Base-by-base conservation (phyloP, 2,888 invertebrate species). In the Ectemnius lituratus region DNA sequence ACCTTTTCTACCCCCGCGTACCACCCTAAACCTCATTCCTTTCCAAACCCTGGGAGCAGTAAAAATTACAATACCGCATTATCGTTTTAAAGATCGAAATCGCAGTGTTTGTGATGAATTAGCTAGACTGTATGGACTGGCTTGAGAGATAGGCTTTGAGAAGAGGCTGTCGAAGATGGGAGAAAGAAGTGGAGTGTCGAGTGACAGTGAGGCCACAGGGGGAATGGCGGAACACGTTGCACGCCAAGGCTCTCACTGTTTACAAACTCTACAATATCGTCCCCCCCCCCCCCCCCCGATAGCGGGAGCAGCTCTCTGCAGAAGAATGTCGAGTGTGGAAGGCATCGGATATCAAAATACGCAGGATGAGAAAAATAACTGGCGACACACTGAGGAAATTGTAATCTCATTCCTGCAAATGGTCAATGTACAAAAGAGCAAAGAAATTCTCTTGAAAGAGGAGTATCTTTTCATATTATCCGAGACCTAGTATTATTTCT, bases 191-290 rank as follows among this genome's bases (percentile, higher is more conserved):
- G 27, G 27, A 58, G 23, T 37, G 18, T 13, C 45, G 61, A 61
- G 23, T 11, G 46, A 13, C 11, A n/a, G 46, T 46, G 16, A n/a
- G 6, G 11, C 14, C 47, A 46, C 8, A 46, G 46, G 46, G 18
- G 37, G 37, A 37, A 37, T 72, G 78, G 72, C 68, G 75, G 73
- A 77, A 74, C 73, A 67, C 65, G 68, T 73, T 79, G 79, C 79
- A 75, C 79, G 83, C 82, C 84, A 85, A 37, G 52, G 85, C 87
- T 87, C 88, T 87, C 87, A 82, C 88, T 89, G 90, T 90, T 90
- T 90, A 90, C 90, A 90, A 90, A 90, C 90, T 90, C 89, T 89
- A 84, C 85, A 88, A 86, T 88, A 88, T 87, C 88, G 77, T n/a
- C n/a, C n/a, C n/a, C n/a, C n/a, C n/a, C n/a, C n/a, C n/a, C n/a